Evolutionary conservation across 1,140 invertebrate species (phyloP), one percentile per base, ranked within the genome.

Genomic region (Drosophila yakuba): DNA sequence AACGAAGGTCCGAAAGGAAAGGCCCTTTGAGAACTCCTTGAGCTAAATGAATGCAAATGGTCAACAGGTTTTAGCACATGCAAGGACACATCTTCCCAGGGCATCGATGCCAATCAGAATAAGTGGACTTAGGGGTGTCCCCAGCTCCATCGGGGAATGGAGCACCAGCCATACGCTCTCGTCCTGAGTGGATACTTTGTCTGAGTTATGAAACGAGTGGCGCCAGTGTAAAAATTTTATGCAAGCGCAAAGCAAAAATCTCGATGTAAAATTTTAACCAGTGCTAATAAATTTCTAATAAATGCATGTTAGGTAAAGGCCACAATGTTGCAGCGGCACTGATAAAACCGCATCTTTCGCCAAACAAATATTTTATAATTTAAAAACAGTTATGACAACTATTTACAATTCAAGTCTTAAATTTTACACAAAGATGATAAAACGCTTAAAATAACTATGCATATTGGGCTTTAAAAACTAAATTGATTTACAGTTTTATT

Each of bases 21-120:
- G n/a, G 52, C 36, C 43, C 68, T 57, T 59, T 20, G 20, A 28
- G 20, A 14, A 28, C 28, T 57, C 10, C 15, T 47, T 45, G 39
- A 62, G 50, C 61, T 61, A 80, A 91, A 91, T 88, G 71, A 80
- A 91, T 91, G 88, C 83, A 91, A 91, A 91, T 91, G 88, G 88
- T 89, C 88, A 91, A 91, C 89, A 91, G 89, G 89, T 91, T 89
- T 62, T 52, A 57, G 54, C 60, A 36, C 52, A 75, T 75, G 74
- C 74, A 63, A 75, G 59, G 69, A 74, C 68, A 36, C 44, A 56
- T 57, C 43, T 47, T 48, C 63, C 3, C 43, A 47, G 50, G 51
- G 25, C 36, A 58, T 75, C 75, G 80, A 83, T 83, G 84, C 75
- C 83, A 88, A 88, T 88, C 83, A 88, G 83, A 69, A 71, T 89